phyloP scores from a whole-genome alignment of 2,888 invertebrate genomes.

The Watsonalla cultraria region DNA sequence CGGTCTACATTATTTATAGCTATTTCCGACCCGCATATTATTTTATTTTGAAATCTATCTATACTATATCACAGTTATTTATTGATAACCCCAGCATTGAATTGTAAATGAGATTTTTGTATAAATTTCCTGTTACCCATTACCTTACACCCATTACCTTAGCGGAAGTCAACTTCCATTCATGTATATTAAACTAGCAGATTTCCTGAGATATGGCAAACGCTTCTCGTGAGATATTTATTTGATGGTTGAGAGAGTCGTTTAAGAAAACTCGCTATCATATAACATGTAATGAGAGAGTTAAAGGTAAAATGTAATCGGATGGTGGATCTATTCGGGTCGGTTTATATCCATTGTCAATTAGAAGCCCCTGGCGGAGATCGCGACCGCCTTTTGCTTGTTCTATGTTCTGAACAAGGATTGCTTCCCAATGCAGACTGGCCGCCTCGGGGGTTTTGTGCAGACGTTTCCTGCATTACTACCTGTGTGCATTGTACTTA shows the following conservation, averaged over 20 bases:
- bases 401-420: constrained; percentile 59
- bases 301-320: constrained; percentile 59
- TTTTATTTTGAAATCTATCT: no score
- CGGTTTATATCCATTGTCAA: constrained; percentile 65
- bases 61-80: no score
- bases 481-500: constrained; percentile 54
- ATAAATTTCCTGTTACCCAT: constrained; percentile 23
- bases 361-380: constrained; percentile 64
- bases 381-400: constrained; percentile 70
- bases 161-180: constrained; percentile 16
- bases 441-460: constrained; percentile 64
- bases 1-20: no score
- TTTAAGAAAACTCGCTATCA: constrained; percentile 28
- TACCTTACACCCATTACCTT: constrained; percentile 28
- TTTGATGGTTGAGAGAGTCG: constrained; percentile 27
- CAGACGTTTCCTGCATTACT: constrained; percentile 72
- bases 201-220: constrained; percentile 39
- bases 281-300: constrained; percentile 44
- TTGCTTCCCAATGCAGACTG: constrained; percentile 65
- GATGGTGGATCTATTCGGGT: constrained; percentile 47
- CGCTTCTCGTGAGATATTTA: constrained; percentile 35
- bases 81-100: no score
- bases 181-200: constrained; percentile 29
- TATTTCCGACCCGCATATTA: no score
- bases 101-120: no score